Conservation (phyloP, 2,888 invertebrate species). For the Nebria salina region DNA sequence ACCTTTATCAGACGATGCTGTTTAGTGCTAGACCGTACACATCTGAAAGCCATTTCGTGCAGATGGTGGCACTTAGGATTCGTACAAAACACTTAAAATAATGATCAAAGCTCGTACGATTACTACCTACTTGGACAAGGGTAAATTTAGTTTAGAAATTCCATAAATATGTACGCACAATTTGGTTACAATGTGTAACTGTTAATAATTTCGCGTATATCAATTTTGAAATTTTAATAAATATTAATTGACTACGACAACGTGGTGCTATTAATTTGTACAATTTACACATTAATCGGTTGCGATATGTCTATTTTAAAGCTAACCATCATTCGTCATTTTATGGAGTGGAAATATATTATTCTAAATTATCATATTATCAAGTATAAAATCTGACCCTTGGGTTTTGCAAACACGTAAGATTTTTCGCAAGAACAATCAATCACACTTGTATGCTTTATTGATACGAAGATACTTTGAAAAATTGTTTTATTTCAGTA, state of each 20-base stretch:
- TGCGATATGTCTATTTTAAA: too few species aligned
- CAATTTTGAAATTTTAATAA: too few species aligned
- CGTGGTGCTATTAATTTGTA: too few species aligned
- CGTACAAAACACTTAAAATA: conserved; percentile 41
- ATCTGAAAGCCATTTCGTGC: conserved; percentile 30
- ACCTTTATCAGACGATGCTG: not conserved
- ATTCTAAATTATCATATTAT: too few species aligned
- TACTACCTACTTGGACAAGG: conserved; percentile 22
- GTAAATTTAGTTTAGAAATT: not conserved
- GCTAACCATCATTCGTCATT: too few species aligned
- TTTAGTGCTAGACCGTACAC: conserved; percentile 10
- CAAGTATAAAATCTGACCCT: too few species aligned
- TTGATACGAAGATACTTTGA: not conserved
- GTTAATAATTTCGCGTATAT: not conserved
- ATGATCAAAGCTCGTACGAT: conserved; percentile 31
- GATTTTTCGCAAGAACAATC: not conserved
- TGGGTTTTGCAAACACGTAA: not conserved
- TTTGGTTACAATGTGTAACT: not conserved
- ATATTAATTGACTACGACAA: too few species aligned
- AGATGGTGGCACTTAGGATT: conserved; percentile 34
- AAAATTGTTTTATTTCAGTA: not conserved
- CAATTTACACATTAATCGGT: too few species aligned
- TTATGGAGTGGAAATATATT: too few species aligned
- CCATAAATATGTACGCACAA: conserved; percentile 3
- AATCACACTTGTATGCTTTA: not conserved